Evolutionary conservation across 1,140 invertebrate genomes (phyloP), one percentile per base, ranked within the genome.

Genomic region (Euwallacea similis): DNA sequence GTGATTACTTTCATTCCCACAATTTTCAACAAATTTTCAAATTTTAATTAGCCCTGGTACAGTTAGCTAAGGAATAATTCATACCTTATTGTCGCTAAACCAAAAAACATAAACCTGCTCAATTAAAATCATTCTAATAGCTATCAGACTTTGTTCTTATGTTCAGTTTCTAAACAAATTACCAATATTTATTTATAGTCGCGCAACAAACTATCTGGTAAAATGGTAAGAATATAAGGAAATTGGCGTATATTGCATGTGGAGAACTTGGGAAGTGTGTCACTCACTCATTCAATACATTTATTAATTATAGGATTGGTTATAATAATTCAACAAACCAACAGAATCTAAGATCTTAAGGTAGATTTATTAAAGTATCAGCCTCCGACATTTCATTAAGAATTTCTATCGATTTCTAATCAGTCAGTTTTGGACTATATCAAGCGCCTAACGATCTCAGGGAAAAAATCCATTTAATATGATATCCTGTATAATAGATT

Each of bases 221-320:
- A 33, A 33, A 53, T n/a, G 15, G 15, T 15, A n/a, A 53, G 13
- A 53, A 9, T 53, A 53, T 53, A 53, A 6, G 50, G 50, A 53
- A 53, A 15, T 53, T 15, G 50, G 15, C 8, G 50, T 53, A 50
- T 58, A 10, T 61, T 10, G 59, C 59, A 58, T 58, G n/a, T 41
- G 15, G 10, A 13, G 21, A 58, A 7, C 15, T 58, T 58, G 55
- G 21, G 55, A 58, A 58, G n/a, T 58, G 15, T 58, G 21, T 58
- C 46, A 50, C 46, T 11, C 13, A 50, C 46, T 50, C 21, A 33
- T 33, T 33, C 46, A 6, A 50, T 50, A 50, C 46, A 50, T 50
- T 50, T 50, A 50, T 50, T 50, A 50, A 50, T 50, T 50, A 50
- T 11, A 11, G 13, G 13, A 50, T 33, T 33, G 21, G 21, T 33